Base-by-base conservation (phyloP, 2,113 vertebrate genomes). In the Oplegnathus fasciatus region DNA sequence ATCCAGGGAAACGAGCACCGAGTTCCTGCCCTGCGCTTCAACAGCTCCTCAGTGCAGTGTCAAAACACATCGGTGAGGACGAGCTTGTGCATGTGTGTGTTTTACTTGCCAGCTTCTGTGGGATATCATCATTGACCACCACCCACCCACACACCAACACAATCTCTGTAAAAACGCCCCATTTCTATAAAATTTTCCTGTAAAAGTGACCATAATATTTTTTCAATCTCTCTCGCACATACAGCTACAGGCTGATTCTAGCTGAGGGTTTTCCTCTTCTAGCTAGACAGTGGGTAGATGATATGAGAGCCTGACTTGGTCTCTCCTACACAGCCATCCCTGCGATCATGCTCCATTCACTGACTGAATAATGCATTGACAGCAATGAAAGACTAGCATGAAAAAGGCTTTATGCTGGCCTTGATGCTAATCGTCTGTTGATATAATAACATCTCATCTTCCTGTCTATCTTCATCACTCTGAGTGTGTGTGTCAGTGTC, bases 41-140 rank as follows among this genome's bases (percentile, higher is more conserved):
- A 99, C 96, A 99, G 98, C 94, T 99, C 98, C 93, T 99, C 98
- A 0, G 98, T 99, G 75, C 98, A 99, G 91, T 99, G 98, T 93
- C 98, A 99, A 91, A 99, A 99, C 95, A 99, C 97, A 50, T 99
- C 98, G 22, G 98, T 99, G 93, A 98, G 98, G 9, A 75, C 18
- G 62, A 55, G 70, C 80, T 77, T 79, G 76, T 75, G 62, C 0
- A 5, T 48, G 22, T 66, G 32, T 70, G 75, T 75, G 46, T 74
- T 80, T 78, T 52, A 82, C 40, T 71, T 66, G 28, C 48, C 55
- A 62, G 20, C 15, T 9, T 61, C 34, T 64, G 26, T 58, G 20
- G 75, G n/a, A 70, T 32, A 37, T 68, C 52, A 67, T 72, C 32
- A 68, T 40, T 68, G 30, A 84, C 46, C 52, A 37, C 48, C 46